Conservation (phyloP, 2,888 invertebrate genomes). For the Nymphalis polychloros region DNA sequence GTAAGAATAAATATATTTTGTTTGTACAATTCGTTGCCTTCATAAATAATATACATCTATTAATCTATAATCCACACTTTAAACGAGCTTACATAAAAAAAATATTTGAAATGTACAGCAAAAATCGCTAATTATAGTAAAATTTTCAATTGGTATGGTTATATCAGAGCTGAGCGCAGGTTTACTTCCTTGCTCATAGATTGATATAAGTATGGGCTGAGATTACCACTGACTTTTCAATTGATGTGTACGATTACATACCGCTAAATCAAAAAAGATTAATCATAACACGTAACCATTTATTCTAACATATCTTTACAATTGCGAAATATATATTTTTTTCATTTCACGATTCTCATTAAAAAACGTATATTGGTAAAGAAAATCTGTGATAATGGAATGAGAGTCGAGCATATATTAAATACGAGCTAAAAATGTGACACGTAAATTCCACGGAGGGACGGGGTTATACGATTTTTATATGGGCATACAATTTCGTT, state of each 20-base stretch:
- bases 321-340: neutral
- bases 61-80: constrained; percentile 3
- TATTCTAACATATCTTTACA: constrained; percentile 1
- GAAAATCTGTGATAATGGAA: constrained; percentile 26
- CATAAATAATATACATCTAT: constrained; percentile 15
- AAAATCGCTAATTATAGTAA: too few species aligned
- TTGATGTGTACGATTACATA: neutral
- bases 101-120: too few species aligned
- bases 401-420: constrained; percentile 27
- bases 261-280: neutral
- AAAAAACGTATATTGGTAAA: constrained; percentile 14
- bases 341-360: constrained; percentile 10
- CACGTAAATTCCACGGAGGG: constrained; percentile 21
- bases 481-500: constrained; percentile 33
- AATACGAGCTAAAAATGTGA: constrained; percentile 19
- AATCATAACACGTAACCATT: neutral
- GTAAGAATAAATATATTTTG: constrained; percentile 30
- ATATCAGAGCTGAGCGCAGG: too few species aligned
- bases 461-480: constrained; percentile 20
- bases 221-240: too few species aligned
- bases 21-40: constrained; percentile 34
- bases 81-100: neutral
- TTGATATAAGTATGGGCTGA: too few species aligned
- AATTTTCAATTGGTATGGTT: too few species aligned
- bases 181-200: too few species aligned